A percentile compares a stretch with the other conserved stretches of the same genome.
Evolutionary conservation across 2,797 vertebrate species (phyloP).

Genomic region (Sparus aurata): DNA sequence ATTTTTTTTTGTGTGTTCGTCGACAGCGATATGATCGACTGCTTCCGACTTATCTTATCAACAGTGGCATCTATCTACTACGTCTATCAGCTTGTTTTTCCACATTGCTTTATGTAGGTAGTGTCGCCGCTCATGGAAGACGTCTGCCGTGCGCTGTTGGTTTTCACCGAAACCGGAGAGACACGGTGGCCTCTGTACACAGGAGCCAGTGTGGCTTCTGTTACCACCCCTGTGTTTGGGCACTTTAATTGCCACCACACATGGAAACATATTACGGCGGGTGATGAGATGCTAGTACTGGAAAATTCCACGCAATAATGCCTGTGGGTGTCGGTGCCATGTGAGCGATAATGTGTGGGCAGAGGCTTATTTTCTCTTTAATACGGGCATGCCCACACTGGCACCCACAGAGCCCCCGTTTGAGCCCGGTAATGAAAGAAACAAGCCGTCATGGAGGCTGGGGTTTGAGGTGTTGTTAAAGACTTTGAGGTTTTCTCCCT

Average conservation of each 20-base stretch:
- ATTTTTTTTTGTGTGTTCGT: neutral
- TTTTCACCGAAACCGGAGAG: constrained; percentile 56
- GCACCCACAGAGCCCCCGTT: constrained; percentile 81
- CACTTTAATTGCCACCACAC: constrained; percentile 80
- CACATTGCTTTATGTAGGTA: neutral
- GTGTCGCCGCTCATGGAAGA: constrained; percentile 18
- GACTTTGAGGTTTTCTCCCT: constrained; percentile 84
- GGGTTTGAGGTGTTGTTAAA: constrained; percentile 86
- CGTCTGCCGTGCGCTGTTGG: constrained; percentile 35
- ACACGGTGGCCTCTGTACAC: constrained; percentile 64
- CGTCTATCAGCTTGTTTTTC: constrained; percentile 1
- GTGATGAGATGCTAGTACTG: constrained; percentile 80
- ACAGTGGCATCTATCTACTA: neutral
- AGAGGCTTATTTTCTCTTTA: constrained; percentile 84
- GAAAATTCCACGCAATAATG: constrained; percentile 84
- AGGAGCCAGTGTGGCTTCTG: constrained; percentile 74
- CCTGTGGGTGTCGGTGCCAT: constrained; percentile 82
- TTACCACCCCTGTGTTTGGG: constrained; percentile 77
- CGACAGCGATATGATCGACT: neutral
- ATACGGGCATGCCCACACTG: constrained; percentile 81
- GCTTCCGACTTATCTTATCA: neutral
- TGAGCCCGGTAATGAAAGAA: constrained; percentile 83
- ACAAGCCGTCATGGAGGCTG: constrained; percentile 78
- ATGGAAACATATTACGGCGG: constrained; percentile 80
- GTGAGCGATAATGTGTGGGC: constrained; percentile 84